Percentiles rank a stretch among this genome's conserved stretches.
Evolutionary conservation across 2,113 vertebrate species (phyloP).

Genomic region (Scortum barcoo): DNA sequence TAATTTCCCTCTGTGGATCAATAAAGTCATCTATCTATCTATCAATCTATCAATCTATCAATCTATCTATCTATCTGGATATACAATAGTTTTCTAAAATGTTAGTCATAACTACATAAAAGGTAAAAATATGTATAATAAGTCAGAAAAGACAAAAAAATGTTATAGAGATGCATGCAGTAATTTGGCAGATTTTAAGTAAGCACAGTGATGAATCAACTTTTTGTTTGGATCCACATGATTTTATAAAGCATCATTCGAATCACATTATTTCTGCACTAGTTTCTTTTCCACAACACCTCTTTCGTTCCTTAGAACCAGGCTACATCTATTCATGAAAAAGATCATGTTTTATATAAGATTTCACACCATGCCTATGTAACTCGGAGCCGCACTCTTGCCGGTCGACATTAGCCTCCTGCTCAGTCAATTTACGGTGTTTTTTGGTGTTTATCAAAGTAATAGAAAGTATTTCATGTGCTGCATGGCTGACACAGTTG

Average conservation of each 20-base stretch:
- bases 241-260: slow-evolving; percentile 14
- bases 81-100: no score
- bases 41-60: no score
- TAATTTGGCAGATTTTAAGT: no score
- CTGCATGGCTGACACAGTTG: slow-evolving; percentile 54
- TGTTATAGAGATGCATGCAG: no score
- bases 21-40: no score
- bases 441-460: slow-evolving; percentile 63
- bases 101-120: no score
- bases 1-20: no score
- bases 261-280: slow-evolving; percentile 49
- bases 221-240: no score
- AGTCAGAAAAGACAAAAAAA: no score
- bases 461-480: slow-evolving; percentile 67
- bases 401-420: slow-evolving; percentile 20
- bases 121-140: no score
- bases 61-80: no score
- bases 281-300: slow-evolving; percentile 32
- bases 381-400: slow-evolving; percentile 29
- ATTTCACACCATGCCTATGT: slow-evolving; percentile 53
- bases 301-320: slow-evolving; percentile 14
- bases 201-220: no score
- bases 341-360: slow-evolving; percentile 31
- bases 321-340: slow-evolving; percentile 33
- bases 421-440: slow-evolving; percentile 42